These are phyloP conservation scores for Oligia strigilis DNA, from an alignment of 2,888 invertebrate species.

Conservation along the genomic window DNA sequence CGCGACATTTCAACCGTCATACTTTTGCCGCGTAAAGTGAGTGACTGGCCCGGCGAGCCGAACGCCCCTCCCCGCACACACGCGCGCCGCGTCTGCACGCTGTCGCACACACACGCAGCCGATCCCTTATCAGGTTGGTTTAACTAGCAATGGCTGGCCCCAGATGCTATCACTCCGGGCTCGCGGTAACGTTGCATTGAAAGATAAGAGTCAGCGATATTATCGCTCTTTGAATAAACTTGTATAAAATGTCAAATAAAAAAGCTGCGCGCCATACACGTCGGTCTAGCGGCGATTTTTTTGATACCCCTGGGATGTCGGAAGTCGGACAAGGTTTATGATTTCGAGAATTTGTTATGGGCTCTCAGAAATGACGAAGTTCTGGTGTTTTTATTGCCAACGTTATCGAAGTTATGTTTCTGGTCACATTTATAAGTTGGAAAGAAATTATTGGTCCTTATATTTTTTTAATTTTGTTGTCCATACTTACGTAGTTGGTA, in stretches of 20 bases:
- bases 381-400: constrained; percentile 20
- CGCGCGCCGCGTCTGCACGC: constrained; percentile 66
- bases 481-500: constrained; percentile 33
- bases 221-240: constrained; percentile 91
- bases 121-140: constrained; percentile 89
- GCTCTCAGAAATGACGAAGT: constrained; percentile 57
- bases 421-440: not conserved
- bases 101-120: constrained; percentile 79
- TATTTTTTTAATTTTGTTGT: not conserved
- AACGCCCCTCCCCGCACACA: constrained; percentile 84
- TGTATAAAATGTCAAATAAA: constrained; percentile 91
- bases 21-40: constrained; percentile 89
- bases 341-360: constrained; percentile 63
- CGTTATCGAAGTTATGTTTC: constrained; percentile 6
- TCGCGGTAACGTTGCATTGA: constrained; percentile 91
- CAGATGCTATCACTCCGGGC: constrained; percentile 88
- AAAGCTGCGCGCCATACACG: constrained; percentile 87
- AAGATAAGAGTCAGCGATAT: constrained; percentile 89
- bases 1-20: constrained; percentile 83
- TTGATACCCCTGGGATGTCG: constrained; percentile 76
- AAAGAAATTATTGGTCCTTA: not conserved
- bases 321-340: constrained; percentile 64
- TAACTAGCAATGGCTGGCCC: constrained; percentile 90
- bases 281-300: constrained; percentile 82
- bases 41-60: constrained; percentile 86